Conservation (phyloP, 2,888 invertebrate genomes). For the Lydus trimaculatus region DNA sequence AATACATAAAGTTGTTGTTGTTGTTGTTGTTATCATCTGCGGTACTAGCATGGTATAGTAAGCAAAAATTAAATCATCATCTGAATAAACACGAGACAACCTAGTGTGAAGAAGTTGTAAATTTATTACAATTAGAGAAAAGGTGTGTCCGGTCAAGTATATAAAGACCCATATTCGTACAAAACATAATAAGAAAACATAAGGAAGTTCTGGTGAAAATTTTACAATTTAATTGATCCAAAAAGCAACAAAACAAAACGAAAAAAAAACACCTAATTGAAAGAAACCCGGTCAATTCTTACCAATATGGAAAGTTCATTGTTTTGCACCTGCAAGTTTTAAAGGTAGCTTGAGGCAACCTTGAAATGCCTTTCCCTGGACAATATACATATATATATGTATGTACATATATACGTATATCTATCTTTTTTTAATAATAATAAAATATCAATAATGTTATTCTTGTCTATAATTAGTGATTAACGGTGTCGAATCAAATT, state of each 20-base stretch:
- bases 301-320: slow-evolving; percentile 27
- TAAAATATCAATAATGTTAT: slow-evolving; percentile 11
- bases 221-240: not conserved
- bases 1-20: not conserved
- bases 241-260: not conserved
- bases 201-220: not conserved
- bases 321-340: slow-evolving; percentile 48
- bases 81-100: slow-evolving; percentile 38
- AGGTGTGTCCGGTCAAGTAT: slow-evolving; percentile 25
- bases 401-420: slow-evolving; percentile 7
- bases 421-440: slow-evolving; percentile 21
- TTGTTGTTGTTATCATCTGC: not conserved
- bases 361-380: slow-evolving; percentile 44
- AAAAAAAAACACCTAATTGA: not conserved
- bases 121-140: slow-evolving; percentile 30
- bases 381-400: slow-evolving; percentile 10
- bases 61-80: slow-evolving; percentile 35
- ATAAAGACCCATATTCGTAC: not conserved
- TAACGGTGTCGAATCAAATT: slow-evolving; percentile 47
- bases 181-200: not conserved
- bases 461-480: slow-evolving; percentile 40
- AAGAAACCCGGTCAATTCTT: slow-evolving; percentile 7
- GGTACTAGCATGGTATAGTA: slow-evolving; percentile 14
- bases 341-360: slow-evolving; percentile 41
- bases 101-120: slow-evolving; percentile 38